Evolutionary conservation across 2,113 vertebrate genomes (phyloP).

Genomic region (Pseudorhombus dupliciocellatus): DNA sequence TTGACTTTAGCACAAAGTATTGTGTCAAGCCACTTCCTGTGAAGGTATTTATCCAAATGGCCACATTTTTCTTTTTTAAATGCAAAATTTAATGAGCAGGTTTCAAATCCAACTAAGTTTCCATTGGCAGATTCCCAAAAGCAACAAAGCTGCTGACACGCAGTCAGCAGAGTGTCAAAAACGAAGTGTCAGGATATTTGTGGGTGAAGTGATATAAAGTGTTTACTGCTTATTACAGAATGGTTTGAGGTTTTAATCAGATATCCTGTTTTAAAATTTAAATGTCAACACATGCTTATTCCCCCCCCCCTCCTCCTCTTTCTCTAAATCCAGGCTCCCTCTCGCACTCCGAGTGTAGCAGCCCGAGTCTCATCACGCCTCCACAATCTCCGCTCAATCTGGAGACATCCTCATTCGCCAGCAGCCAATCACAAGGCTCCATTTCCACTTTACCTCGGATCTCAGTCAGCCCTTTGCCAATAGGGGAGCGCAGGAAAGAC

Average conservation of each 20-base stretch:
- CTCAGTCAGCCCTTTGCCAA: conserved; percentile 89
- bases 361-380: conserved; percentile 92
- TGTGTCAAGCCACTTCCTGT: background rate
- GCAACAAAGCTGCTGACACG: background rate
- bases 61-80: background rate
- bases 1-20: background rate
- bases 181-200: background rate
- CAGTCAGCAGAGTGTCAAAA: background rate
- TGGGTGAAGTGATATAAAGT: background rate
- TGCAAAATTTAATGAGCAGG: background rate
- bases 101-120: background rate
- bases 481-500: conserved; percentile 94
- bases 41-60: background rate
- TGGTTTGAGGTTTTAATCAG: background rate
- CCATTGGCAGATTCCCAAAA: background rate
- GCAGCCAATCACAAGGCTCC: conserved; percentile 93
- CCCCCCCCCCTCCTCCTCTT: conserved; percentile 11
- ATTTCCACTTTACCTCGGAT: conserved; percentile 92
- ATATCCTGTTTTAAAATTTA: background rate
- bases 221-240: background rate
- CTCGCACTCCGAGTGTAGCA: conserved; percentile 96
- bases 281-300: background rate
- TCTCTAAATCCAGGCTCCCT: conserved; percentile 84
- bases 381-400: conserved; percentile 94
- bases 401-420: conserved; percentile 91